Percentiles rank a stretch among this genome's conserved stretches.
Conservation (phyloP, 2,113 vertebrate species). For the Python bivittatus region DNA sequence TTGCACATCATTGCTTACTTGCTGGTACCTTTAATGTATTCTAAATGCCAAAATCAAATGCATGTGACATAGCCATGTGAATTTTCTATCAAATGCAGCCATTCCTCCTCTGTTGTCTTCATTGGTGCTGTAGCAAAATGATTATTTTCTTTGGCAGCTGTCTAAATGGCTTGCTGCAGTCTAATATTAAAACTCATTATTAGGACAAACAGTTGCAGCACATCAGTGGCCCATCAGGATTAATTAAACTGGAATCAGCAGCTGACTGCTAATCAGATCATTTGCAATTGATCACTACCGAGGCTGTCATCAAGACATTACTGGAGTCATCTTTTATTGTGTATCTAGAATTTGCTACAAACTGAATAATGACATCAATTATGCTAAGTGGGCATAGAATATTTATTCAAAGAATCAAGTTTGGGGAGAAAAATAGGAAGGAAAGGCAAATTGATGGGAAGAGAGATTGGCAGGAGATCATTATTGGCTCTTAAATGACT, state of each 20-base stretch:
- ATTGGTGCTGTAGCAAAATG: slow-evolving; percentile 70
- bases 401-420: not conserved
- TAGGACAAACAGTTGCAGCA: slow-evolving; percentile 91
- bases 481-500: slow-evolving; percentile 2
- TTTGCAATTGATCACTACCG: slow-evolving; percentile 81
- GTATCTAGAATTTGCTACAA: slow-evolving; percentile 23
- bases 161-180: slow-evolving; percentile 87
- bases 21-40: slow-evolving; percentile 70
- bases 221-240: slow-evolving; percentile 98
- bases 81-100: slow-evolving; percentile 72
- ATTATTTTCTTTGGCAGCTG: slow-evolving; percentile 83
- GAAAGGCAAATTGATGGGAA: slow-evolving; percentile 3
- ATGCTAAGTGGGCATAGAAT: not conserved
- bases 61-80: slow-evolving; percentile 75
- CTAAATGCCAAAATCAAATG: slow-evolving; percentile 74
- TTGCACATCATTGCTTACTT: slow-evolving; percentile 65
- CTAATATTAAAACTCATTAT: slow-evolving; percentile 97
- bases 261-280: slow-evolving; percentile 89
- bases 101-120: slow-evolving; percentile 71
- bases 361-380: slow-evolving; percentile 13
- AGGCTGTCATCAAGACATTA: slow-evolving; percentile 74
- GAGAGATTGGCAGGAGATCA: not conserved
- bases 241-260: slow-evolving; percentile 96
- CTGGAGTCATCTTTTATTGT: slow-evolving; percentile 52
- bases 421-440: slow-evolving; percentile 18